Evolutionary conservation across 2,797 vertebrate species (phyloP).

Genomic region (Sandelia bainsii): DNA sequence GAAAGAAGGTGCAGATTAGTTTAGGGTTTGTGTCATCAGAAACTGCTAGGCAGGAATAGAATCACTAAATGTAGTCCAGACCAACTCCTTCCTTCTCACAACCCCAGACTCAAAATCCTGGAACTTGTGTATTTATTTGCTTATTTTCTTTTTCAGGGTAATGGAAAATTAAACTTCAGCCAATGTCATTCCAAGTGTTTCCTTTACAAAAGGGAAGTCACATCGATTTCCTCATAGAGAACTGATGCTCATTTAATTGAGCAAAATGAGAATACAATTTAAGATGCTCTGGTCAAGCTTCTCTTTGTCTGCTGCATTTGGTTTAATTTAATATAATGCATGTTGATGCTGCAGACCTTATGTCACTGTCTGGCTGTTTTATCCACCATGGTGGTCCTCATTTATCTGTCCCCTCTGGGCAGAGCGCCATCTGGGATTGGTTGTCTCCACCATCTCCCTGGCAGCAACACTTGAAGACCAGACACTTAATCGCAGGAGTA

Average conservation of each 20-base stretch:
- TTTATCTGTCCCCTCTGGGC: constrained; percentile 74
- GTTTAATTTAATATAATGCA: constrained; percentile 34
- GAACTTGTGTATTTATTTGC: constrained; percentile 75
- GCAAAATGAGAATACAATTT: constrained; percentile 6
- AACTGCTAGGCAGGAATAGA: too few species aligned
- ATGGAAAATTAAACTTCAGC: constrained; percentile 72
- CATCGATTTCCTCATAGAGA: constrained; percentile 8
- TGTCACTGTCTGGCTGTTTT: constrained; percentile 54
- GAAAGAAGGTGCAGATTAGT: not conserved
- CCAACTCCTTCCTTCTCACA: constrained; percentile 72
- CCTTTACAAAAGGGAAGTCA: constrained; percentile 39
- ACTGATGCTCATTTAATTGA: not conserved
- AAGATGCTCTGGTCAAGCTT: constrained; percentile 15
- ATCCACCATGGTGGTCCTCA: constrained; percentile 74
- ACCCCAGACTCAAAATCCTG: constrained; percentile 62
- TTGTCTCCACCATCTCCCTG: constrained; percentile 71
- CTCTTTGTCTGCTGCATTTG: constrained; percentile 1
- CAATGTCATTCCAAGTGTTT: constrained; percentile 52
- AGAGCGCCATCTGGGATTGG: constrained; percentile 74
- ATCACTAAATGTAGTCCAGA: constrained; percentile 21
- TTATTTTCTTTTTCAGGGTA: constrained; percentile 69
- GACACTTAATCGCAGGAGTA: constrained; percentile 63
- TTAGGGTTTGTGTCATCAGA: not conserved
- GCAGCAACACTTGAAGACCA: constrained; percentile 68
- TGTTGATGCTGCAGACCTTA: constrained; percentile 27